phyloP scores from a whole-genome alignment of 2,888 invertebrate species.

The Ectemnius lituratus region DNA sequence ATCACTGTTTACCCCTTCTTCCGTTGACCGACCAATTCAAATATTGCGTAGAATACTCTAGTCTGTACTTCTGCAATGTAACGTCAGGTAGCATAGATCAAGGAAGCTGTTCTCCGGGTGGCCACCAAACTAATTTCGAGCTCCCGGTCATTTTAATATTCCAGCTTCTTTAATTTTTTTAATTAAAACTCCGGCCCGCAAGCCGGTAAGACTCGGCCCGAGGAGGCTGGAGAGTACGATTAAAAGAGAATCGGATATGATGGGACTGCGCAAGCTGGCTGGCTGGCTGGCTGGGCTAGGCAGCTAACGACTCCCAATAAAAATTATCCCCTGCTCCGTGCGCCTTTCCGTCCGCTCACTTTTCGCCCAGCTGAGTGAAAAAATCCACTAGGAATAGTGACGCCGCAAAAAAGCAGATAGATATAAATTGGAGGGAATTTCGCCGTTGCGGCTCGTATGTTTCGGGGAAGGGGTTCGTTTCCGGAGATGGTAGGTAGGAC shows the following conservation, averaged over 20 bases:
- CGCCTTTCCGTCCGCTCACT: background rate
- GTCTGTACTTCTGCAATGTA: background rate
- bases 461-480: slow-evolving; percentile 9
- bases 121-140: background rate
- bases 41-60: background rate
- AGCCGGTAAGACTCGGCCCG: background rate
- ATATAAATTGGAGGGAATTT: slow-evolving; percentile 30
- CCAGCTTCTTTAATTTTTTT: slow-evolving; percentile 4
- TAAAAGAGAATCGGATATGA: slow-evolving; percentile 4
- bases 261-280: background rate
- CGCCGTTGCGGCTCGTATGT: slow-evolving; percentile 16
- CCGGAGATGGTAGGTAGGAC: background rate
- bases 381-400: slow-evolving; percentile 9
- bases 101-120: background rate
- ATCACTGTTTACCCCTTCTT: background rate
- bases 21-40: slow-evolving; percentile 24
- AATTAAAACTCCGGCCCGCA: background rate
- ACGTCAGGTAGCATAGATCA: background rate
- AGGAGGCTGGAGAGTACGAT: background rate
- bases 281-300: background rate
- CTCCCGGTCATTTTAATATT: background rate
- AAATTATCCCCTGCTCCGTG: background rate
- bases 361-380: background rate
- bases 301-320: slow-evolving; percentile 2
- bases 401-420: slow-evolving; percentile 28